Percentiles rank a stretch among this genome's conserved stretches.
Conservation (phyloP, 2,113 vertebrate species). For the Hepsetus odoe region DNA sequence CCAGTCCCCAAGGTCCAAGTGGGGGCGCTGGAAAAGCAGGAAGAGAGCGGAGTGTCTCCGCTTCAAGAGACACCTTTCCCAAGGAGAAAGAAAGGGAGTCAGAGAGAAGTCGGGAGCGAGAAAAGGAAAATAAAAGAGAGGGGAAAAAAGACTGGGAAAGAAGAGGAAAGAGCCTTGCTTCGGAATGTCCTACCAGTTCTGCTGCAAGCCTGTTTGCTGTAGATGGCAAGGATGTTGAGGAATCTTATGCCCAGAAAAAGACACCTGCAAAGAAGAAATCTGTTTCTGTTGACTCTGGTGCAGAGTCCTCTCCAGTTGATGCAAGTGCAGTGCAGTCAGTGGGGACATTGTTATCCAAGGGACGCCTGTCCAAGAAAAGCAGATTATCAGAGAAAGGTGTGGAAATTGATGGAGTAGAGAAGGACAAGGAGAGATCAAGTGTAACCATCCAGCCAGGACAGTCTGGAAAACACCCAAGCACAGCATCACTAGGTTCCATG, state of each 20-base stretch:
- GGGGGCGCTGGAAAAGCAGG: slow-evolving; percentile 68
- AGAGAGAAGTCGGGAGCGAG: slow-evolving; percentile 80
- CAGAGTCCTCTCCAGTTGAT: slow-evolving; percentile 71
- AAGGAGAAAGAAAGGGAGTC: slow-evolving; percentile 87
- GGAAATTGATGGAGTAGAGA: slow-evolving; percentile 83
- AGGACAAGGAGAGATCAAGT: slow-evolving; percentile 76
- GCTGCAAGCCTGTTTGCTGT: slow-evolving; percentile 64
- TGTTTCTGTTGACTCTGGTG: slow-evolving; percentile 68
- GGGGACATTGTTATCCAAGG: slow-evolving; percentile 78
- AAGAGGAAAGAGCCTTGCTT: slow-evolving; percentile 65
- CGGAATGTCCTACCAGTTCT: slow-evolving; percentile 67
- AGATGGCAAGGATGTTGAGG: slow-evolving; percentile 72
- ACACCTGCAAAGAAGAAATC: slow-evolving; percentile 83
- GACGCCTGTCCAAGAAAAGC: slow-evolving; percentile 87
- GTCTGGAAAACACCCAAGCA: slow-evolving; percentile 76
- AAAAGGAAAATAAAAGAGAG: slow-evolving; percentile 94
- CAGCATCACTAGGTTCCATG: slow-evolving; percentile 88
- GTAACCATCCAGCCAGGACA: slow-evolving; percentile 71
- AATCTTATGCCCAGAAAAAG: slow-evolving; percentile 70
- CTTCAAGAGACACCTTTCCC: slow-evolving; percentile 68
- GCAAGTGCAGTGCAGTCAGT: slow-evolving; percentile 62
- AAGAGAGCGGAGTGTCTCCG: slow-evolving; percentile 77
- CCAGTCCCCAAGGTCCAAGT: slow-evolving; percentile 74
- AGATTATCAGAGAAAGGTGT: slow-evolving; percentile 73
- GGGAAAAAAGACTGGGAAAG: slow-evolving; percentile 83